Evolutionary conservation across 92 coral and sea anemone species (phyloP).

Genomic region (Phymanthus crucifer): DNA sequence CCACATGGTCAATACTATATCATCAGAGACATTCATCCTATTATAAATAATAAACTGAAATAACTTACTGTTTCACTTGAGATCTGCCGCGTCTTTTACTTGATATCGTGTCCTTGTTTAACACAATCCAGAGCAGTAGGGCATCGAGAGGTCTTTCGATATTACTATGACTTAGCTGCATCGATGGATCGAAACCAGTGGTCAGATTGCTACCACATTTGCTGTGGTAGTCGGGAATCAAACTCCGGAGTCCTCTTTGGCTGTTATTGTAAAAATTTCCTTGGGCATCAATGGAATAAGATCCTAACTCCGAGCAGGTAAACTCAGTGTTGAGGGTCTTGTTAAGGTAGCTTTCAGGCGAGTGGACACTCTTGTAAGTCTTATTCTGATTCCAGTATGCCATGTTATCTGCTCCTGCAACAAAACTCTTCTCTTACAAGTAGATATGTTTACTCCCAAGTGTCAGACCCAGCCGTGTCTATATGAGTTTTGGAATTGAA

Average conservation of each 20-base stretch:
- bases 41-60: not conserved
- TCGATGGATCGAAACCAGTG: not conserved
- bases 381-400: not conserved
- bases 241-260: conserved; percentile 11
- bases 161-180: not conserved
- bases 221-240: not conserved
- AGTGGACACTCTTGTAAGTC: not conserved
- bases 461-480: not conserved
- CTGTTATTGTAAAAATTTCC: conserved; percentile 16
- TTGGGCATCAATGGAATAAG: conserved; percentile 10
- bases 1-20: too few relatives aligned
- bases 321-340: not conserved
- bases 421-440: not conserved
- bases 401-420: not conserved
- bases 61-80: not conserved
- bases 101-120: not conserved
- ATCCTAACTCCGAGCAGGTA: not conserved
- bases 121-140: not conserved
- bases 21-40: not conserved
- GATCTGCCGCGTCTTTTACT: not conserved
- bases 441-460: not conserved
- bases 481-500: not conserved
- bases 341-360: not conserved
- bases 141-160: not conserved
- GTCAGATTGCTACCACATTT: not conserved